Evolutionary conservation across 2,888 invertebrate genomes (phyloP).

Genomic region (Cactoblastis cactorum): DNA sequence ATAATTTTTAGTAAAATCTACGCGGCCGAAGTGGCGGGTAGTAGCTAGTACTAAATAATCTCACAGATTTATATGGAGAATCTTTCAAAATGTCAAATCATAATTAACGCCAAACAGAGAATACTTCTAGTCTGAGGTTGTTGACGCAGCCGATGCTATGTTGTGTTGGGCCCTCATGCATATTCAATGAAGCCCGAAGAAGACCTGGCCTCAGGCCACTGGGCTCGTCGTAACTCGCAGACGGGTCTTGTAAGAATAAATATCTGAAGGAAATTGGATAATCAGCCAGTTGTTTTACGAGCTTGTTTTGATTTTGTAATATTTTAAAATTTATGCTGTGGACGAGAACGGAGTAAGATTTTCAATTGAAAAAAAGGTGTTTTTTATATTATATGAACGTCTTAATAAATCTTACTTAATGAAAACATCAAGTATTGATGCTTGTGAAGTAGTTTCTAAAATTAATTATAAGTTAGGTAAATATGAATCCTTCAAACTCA

Average conservation of each 20-base stretch:
- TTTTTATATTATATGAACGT: no score
- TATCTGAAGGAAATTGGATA: constrained; percentile 3
- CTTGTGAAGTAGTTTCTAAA: no score
- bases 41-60: no score
- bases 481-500: no score
- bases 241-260: not conserved
- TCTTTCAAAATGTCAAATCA: not conserved
- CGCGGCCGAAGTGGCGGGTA: no score
- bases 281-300: not conserved
- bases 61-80: no score
- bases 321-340: not conserved
- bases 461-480: no score
- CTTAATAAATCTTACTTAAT: no score
- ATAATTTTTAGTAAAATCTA: no score
- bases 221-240: not conserved
- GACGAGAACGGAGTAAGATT: not conserved
- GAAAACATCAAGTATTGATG: no score
- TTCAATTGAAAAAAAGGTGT: no score
- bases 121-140: constrained; percentile 5
- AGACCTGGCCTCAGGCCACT: constrained; percentile 18
- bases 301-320: not conserved
- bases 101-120: not conserved
- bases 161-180: constrained; percentile 32
- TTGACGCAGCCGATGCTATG: constrained; percentile 20
- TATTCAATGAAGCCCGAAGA: constrained; percentile 24